Percentiles rank a stretch among this genome's conserved stretches.
Conservation (phyloP, 2,113 vertebrate species). For the Natator depressus region DNA sequence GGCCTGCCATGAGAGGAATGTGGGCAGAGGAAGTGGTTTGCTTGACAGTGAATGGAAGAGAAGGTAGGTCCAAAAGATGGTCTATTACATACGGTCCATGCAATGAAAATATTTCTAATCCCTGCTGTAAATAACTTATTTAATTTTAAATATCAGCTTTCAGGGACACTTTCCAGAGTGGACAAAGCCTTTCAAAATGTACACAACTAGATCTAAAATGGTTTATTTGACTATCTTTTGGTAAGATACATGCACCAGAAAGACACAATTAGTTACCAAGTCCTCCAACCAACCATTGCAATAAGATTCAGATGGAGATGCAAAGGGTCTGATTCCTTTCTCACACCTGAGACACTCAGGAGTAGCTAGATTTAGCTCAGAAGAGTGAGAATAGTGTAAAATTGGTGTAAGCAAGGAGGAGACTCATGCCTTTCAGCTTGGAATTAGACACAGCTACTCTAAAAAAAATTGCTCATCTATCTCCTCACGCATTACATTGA, state of each 20-base stretch:
- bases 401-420: not conserved
- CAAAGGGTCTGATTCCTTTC: not conserved
- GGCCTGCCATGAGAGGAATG: not conserved
- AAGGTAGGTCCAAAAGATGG: not conserved
- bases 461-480: not conserved
- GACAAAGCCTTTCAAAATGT: not conserved
- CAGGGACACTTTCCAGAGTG: not conserved
- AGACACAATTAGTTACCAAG: not conserved
- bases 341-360: not conserved
- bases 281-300: not conserved
- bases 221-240: constrained; percentile 23
- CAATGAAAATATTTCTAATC: not conserved
- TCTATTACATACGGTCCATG: not conserved
- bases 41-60: not conserved
- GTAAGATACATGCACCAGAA: not conserved
- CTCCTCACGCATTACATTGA: not conserved
- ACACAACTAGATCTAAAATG: constrained; percentile 2
- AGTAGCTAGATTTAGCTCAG: not conserved
- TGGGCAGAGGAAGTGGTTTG: not conserved
- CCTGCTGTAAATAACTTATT: not conserved
- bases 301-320: not conserved
- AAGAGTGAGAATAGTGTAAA: not conserved
- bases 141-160: not conserved
- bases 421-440: not conserved
- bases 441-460: not conserved